Evolutionary conservation across 2,888 invertebrate genomes (phyloP).

Genomic region (Hyposoter dolosus): DNA sequence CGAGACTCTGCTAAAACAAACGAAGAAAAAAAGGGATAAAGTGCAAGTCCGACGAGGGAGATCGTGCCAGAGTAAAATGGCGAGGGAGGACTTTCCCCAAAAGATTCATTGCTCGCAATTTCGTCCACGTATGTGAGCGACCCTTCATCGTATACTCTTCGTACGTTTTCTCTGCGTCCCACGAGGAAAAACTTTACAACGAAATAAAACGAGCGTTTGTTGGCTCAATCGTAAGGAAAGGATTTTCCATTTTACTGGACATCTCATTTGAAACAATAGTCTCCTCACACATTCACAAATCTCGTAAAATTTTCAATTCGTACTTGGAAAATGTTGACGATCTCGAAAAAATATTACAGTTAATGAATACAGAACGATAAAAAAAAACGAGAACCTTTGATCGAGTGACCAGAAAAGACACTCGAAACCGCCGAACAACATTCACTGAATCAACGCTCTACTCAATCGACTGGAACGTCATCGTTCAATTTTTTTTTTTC

Average conservation of each 20-base stretch:
- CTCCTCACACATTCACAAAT: background rate
- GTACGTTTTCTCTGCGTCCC: constrained; percentile 1
- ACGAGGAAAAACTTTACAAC: background rate
- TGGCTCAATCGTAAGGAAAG: background rate
- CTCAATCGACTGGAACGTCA: background rate
- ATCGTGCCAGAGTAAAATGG: constrained; percentile 59
- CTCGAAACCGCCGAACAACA: background rate
- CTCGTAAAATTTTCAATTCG: background rate
- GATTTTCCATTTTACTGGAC: background rate
- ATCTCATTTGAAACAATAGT: background rate
- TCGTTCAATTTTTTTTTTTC: background rate
- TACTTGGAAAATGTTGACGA: background rate
- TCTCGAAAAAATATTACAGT: background rate
- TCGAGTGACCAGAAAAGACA: background rate
- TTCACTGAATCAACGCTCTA: background rate
- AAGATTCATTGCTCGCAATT: constrained; percentile 68
- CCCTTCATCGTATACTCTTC: constrained; percentile 49
- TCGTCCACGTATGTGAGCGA: constrained; percentile 42
- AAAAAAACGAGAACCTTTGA: background rate
- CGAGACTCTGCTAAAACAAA: constrained; percentile 23
- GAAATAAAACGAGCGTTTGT: constrained; percentile 10
- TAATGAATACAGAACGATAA: background rate
- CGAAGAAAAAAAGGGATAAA: constrained; percentile 36
- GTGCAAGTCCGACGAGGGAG: constrained; percentile 42
- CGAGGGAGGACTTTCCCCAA: constrained; percentile 38